Conservation (phyloP, 2,888 invertebrate genomes). For the Leucoma salicis region DNA sequence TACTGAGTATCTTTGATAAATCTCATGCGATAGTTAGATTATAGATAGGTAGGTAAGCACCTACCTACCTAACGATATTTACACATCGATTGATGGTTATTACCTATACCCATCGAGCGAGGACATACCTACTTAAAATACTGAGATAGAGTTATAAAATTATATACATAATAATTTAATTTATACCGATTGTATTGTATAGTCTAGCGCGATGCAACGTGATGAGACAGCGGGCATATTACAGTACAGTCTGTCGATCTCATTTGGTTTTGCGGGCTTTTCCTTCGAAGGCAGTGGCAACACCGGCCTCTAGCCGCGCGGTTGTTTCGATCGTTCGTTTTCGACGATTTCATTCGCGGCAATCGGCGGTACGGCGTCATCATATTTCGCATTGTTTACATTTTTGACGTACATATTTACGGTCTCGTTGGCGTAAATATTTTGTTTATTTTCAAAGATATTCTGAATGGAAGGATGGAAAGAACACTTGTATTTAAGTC, state of each 20-base stretch:
- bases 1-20: no score
- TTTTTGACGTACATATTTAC: constrained; percentile 64
- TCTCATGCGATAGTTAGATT: no score
- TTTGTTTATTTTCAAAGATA: constrained; percentile 39
- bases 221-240: constrained; percentile 42
- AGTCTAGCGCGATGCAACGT: constrained; percentile 38
- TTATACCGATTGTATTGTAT: constrained; percentile 40
- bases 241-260: constrained; percentile 42
- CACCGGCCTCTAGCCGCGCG: constrained; percentile 65
- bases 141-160: constrained; percentile 39
- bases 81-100: no score
- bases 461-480: constrained; percentile 77
- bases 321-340: constrained; percentile 61
- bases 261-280: constrained; percentile 52
- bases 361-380: constrained; percentile 40
- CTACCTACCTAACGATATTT: no score
- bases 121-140: no score
- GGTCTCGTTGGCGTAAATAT: constrained; percentile 40
- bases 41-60: no score
- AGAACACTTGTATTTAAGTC: constrained; percentile 75
- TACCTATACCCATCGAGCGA: no score
- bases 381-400: constrained; percentile 67
- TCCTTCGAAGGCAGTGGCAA: constrained; percentile 68
- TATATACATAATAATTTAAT: constrained; percentile 41
- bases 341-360: no score